Base-by-base conservation (phyloP, 1,140 invertebrate species). In the Yoshiicerus persimilis region DNA sequence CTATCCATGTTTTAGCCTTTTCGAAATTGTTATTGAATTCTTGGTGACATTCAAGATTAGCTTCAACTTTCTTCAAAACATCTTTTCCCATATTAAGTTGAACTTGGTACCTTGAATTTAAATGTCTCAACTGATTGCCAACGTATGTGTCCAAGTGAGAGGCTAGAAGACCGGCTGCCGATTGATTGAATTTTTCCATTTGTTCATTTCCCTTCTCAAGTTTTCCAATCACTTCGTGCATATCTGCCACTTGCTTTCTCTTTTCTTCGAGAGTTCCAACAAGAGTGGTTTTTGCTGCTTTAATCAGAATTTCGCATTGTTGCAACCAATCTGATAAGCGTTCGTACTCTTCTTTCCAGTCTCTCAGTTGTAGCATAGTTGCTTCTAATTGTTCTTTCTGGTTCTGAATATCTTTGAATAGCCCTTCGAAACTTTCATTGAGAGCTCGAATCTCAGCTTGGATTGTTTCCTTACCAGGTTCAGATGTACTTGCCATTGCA, bases 341-440 rank as follows among this genome's bases (percentile, higher is more conserved):
- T 92, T 98, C 97, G 92, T 97, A 97, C 92, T 98, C 97, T 91
- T 98, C 97, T 92, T 98, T 98, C 92, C 97, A 98, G 87, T 97
- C 96, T 87, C 96, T 94, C 96, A 97, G 97, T 91, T 97, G 96
- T 56, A 95, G 94, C 84, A 97, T 95, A 13, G 96, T 97, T 20
- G 94, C 94, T 93, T 97, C 96, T 25, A 98, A 92, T 92, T 96
- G 95, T 88, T 96, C 95, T 91, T 97, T 97, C 92, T 97, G 96
- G 91, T 96, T 94, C 91, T 96, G 95, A 30, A 98, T 96, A 91
- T 98, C 97, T 93, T 95, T 95, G 92, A 98, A 98, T 0, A 98
- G 93, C 87, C 94, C 94, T 91, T 97, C 96, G 91, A 98, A 98
- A 91, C 95, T 97, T 92, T 97, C 96, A 89, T 95, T 95, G 0